Evolutionary conservation across 1,140 invertebrate species (phyloP).

Genomic region (Drosophila quadrilineata): DNA sequence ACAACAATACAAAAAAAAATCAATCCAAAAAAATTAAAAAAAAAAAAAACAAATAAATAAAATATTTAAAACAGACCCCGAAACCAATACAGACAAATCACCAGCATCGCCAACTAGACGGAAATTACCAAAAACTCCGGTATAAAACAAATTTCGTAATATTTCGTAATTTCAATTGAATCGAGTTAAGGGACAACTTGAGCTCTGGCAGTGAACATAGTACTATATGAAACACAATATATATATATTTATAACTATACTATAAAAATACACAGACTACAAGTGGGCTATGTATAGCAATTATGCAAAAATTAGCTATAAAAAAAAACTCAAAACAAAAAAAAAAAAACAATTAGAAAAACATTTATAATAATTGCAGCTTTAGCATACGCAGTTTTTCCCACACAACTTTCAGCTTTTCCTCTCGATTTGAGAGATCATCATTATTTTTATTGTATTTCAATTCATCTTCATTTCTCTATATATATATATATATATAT

Average conservation of each 20-base stretch:
- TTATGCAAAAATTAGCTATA: conserved; percentile 47
- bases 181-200: conserved; percentile 36
- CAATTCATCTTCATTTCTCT: conserved; percentile 23
- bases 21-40: conserved; percentile 17
- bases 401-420: conserved; percentile 65
- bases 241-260: conserved; percentile 1
- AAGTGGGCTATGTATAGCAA: conserved; percentile 34
- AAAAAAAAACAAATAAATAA: conserved; percentile 9
- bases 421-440: conserved; percentile 41
- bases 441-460: conserved; percentile 35
- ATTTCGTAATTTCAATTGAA: conserved; percentile 52
- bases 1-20: conserved; percentile 23
- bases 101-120: conserved; percentile 92
- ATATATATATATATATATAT: too few species aligned
- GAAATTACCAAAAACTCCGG: conserved; percentile 96
- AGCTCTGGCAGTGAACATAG: conserved; percentile 13
- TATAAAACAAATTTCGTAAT: conserved; percentile 86
- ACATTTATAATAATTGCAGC: conserved; percentile 43
- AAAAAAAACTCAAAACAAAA: conserved; percentile 12
- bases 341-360: not conserved
- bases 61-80: conserved; percentile 62
- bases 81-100: conserved; percentile 88
- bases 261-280: conserved; percentile 4
- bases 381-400: conserved; percentile 64
- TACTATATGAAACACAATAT: conserved; percentile 2